Evolutionary conservation across 1,140 invertebrate genomes (phyloP), one percentile per base, ranked within the genome.

Genomic region (Sinonovacula constricta): DNA sequence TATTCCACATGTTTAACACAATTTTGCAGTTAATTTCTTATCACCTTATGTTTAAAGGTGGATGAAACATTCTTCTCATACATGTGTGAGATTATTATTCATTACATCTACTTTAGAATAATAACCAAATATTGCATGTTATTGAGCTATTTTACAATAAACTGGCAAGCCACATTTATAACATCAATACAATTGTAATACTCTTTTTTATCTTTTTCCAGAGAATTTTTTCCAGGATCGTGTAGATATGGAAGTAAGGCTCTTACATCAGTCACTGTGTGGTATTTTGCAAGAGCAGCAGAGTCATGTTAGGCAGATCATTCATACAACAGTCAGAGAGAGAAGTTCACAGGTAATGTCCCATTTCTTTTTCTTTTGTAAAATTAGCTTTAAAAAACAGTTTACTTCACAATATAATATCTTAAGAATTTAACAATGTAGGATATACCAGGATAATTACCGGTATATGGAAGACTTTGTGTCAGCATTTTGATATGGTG

Each of bases 151-250:
- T n/a, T n/a, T n/a, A n/a, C n/a, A n/a, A n/a, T n/a, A n/a, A n/a
- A n/a, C n/a, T n/a, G n/a, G n/a, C n/a, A n/a, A n/a, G n/a, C n/a
- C n/a, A n/a, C n/a, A n/a, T n/a, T n/a, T n/a, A n/a, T n/a, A n/a
- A n/a, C n/a, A n/a, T n/a, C n/a, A n/a, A n/a, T n/a, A n/a, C n/a
- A n/a, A n/a, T n/a, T n/a, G n/a, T n/a, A n/a, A n/a, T n/a, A n/a
- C n/a, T n/a, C 39, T 10, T 45, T 45, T 57, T 57, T 7, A 7
- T 57, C 22, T 10, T 22, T 57, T 22, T 57, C 10, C 45, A 74
- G 70, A 63, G 53, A 57, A 74, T 28, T 74, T 74, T 31, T 74
- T 74, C 45, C 70, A 60, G 36, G 22, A 74, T 31, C 56, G 57
- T 24, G 45, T 74, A 62, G 59, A 74, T 1, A 51, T 24, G 22